Percentiles rank a stretch among this genome's conserved stretches.
Conservation (phyloP, 2,113 vertebrate genomes). For the Microcebus lehilahytsara region DNA sequence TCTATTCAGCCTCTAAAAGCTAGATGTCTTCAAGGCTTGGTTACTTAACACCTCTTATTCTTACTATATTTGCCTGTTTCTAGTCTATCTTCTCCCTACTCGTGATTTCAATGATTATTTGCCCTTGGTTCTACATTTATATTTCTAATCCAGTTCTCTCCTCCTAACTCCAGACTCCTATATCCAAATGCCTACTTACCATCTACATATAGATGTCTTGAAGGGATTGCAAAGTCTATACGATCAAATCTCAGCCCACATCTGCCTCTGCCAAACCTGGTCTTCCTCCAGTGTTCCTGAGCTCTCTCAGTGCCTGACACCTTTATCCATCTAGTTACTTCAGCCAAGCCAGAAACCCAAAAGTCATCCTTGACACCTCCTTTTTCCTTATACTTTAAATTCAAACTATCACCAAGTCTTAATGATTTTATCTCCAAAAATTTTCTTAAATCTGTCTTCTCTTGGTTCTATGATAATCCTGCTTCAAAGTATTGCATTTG, state of each 20-base stretch:
- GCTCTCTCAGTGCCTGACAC: not conserved
- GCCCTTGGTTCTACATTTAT: not conserved
- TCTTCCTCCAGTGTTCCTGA: not conserved
- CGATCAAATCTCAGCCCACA: not conserved
- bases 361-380: not conserved
- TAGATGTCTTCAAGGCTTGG: not conserved
- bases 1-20: not conserved
- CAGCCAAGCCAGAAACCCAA: conserved; percentile 7
- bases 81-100: not conserved
- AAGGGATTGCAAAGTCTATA: not conserved
- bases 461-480: not conserved
- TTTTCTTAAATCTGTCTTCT: not conserved
- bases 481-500: not conserved
- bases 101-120: not conserved
- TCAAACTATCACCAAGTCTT: not conserved
- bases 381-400: not conserved
- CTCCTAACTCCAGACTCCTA: not conserved
- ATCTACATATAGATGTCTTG: not conserved
- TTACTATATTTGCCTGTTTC: not conserved
- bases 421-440: conserved; percentile 16
- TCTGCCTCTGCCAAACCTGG: not conserved
- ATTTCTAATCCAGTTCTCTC: not conserved
- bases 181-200: not conserved
- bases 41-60: not conserved
- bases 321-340: not conserved